Base-by-base conservation (phyloP, 2,888 invertebrate genomes). In the Cataglyphis albicans region DNA sequence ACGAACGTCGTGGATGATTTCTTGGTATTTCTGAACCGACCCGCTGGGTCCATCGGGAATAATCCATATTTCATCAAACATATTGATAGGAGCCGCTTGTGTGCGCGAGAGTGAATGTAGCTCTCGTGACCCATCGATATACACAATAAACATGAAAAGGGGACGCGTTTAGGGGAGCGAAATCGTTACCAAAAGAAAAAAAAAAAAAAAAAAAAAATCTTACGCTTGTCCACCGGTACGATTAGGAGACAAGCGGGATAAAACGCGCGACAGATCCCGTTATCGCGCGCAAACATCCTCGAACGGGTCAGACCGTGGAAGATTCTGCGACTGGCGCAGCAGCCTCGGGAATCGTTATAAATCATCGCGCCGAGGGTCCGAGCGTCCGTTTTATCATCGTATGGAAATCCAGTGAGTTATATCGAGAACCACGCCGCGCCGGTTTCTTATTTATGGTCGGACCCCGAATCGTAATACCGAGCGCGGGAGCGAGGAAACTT, bases 401-500 rank as follows among this genome's bases (percentile, higher is more conserved):
- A 93, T 93, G 93, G 93, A 93, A 93, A 93, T 93, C 91, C 92
- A 93, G 92, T 92, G 93, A 93, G 91, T 93, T 93, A 93, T 93
- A 92, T 91, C 91, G 89, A 91, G 52, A 52, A n/a, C n/a, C 48
- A n/a, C n/a, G n/a, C 48, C 7, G 52, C n/a, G 91, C 91, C 89
- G 89, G 89, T 87, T 91, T 91, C 92, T 92, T 93, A 93, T 93
- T 93, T 93, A 93, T 92, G 57, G 32, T 57, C 68, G 32, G 21
- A 57, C 78, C 57, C 78, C 57, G 78, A 78, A 78, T 68, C 68
- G 78, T 78, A 78, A 78, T 78, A 57, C 68, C 78, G n/a, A 1
- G n/a, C 18, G 52, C n/a, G 52, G n/a, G 32, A 21, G 25, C 32
- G 78, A 55, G 35, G 6, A 65, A 76, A 76, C 65, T 76, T 65